Evolutionary conservation across 2,113 vertebrate species (phyloP).

Genomic region (Corythornis madagascariensis): DNA sequence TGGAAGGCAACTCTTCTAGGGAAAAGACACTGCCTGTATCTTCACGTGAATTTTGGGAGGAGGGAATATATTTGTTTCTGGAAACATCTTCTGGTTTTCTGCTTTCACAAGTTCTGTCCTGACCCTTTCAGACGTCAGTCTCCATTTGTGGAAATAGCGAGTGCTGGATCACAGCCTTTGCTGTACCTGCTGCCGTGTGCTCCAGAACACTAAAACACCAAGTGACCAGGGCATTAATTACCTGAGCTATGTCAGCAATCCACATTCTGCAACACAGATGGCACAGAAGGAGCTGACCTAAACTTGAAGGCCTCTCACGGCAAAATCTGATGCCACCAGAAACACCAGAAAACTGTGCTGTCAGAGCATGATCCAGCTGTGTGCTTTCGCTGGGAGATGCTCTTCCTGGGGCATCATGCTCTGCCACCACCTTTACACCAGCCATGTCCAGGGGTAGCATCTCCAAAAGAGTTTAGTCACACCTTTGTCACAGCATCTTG

Average conservation of each 20-base stretch:
- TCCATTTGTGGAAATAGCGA: neutral
- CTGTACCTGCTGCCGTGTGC: neutral
- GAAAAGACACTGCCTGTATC: neutral
- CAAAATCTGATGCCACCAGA: neutral
- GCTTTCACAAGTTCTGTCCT: neutral
- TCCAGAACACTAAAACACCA: neutral
- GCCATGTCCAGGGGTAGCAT: neutral
- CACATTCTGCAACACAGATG: neutral
- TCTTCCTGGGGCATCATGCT: neutral
- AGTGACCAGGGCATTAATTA: neutral
- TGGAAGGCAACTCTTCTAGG: neutral
- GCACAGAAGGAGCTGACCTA: neutral
- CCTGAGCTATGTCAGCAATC: neutral
- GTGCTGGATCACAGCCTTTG: neutral
- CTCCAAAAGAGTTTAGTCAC: neutral
- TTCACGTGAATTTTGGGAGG: neutral
- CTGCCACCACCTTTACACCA: fast-evolving
- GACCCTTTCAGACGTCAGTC: neutral
- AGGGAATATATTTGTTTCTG: neutral
- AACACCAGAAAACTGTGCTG: neutral
- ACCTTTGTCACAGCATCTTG: fast-evolving
- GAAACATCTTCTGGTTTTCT: neutral
- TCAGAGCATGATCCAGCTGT: neutral
- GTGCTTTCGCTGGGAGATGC: neutral
- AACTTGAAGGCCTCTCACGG: neutral